Percentiles rank a stretch among this genome's conserved stretches.
Conservation (phyloP, 2,113 vertebrate genomes). For the Burhinus bistriatus region DNA sequence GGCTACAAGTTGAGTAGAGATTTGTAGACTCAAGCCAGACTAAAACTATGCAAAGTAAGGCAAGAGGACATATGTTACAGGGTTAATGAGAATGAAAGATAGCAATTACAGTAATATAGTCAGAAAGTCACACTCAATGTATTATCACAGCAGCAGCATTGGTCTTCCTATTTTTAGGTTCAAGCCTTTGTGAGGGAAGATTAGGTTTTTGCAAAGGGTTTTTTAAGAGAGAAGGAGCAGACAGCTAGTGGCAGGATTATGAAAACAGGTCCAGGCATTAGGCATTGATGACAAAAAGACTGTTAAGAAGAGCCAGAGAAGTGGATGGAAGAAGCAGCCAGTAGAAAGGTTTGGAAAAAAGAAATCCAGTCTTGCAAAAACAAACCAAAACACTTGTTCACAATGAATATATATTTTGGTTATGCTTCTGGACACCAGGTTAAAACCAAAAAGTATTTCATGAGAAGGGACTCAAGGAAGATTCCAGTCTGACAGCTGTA, state of each 20-base stretch:
- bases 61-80: not conserved
- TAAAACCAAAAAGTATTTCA: not conserved
- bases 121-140: not conserved
- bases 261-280: not conserved
- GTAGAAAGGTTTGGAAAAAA: not conserved
- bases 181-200: not conserved
- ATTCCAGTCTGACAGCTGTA: not conserved
- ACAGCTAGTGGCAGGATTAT: not conserved
- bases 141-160: not conserved
- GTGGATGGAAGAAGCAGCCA: not conserved
- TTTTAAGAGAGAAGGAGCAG: constrained; percentile 1
- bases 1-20: not conserved
- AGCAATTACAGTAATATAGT: not conserved
- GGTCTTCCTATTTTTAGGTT: constrained; percentile 2
- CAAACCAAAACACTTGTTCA: not conserved
- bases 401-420: not conserved
- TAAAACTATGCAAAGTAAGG: not conserved
- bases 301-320: not conserved
- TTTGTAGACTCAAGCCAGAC: not conserved
- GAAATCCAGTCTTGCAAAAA: not conserved
- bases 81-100: constrained; percentile 5
- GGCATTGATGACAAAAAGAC: not conserved
- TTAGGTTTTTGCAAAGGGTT: not conserved
- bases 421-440: not conserved
- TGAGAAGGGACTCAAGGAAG: not conserved